A percentile compares a stretch with the other conserved stretches of the same genome.
phyloP scores from a whole-genome alignment of 2,113 vertebrate genomes.

The Tichodroma muraria region DNA sequence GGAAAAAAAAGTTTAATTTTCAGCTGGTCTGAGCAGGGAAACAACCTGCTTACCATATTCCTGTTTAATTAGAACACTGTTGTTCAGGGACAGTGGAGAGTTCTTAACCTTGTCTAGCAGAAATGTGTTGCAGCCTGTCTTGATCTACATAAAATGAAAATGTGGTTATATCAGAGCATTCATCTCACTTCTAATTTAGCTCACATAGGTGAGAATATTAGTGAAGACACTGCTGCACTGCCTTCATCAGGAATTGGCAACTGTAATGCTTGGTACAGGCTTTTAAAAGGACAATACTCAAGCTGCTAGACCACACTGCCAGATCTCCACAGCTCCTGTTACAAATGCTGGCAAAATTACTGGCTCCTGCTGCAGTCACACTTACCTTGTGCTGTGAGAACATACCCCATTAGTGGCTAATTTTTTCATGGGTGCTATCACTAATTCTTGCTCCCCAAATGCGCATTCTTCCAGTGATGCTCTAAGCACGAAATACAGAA shows the following conservation, averaged over 20 bases:
- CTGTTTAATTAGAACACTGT: conserved; percentile 60
- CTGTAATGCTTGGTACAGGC: background rate
- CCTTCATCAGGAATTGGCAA: conserved; percentile 47
- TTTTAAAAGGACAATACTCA: conserved; percentile 27
- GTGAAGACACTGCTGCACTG: conserved; percentile 50
- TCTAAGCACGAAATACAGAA: background rate
- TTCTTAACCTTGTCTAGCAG: conserved; percentile 62
- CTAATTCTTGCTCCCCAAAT: background rate
- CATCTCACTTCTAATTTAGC: conserved; percentile 63
- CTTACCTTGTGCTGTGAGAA: background rate
- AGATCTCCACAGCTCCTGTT: background rate
- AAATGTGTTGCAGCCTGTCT: conserved; percentile 62
- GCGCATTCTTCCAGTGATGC: background rate
- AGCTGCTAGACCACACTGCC: background rate
- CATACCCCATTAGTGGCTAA: background rate
- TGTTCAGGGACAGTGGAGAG: conserved; percentile 50
- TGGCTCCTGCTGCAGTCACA: background rate
- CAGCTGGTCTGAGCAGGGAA: conserved; percentile 23
- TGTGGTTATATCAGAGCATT: conserved; percentile 59
- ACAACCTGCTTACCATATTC: conserved; percentile 55
- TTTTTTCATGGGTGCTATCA: background rate
- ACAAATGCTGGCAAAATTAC: background rate
- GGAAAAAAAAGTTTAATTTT: background rate
- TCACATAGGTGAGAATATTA: conserved; percentile 52
- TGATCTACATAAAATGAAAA: conserved; percentile 64